These are phyloP conservation scores for Leptobrachium leishanense DNA, from an alignment of 2,113 vertebrate species.

Conservation along the genomic window DNA sequence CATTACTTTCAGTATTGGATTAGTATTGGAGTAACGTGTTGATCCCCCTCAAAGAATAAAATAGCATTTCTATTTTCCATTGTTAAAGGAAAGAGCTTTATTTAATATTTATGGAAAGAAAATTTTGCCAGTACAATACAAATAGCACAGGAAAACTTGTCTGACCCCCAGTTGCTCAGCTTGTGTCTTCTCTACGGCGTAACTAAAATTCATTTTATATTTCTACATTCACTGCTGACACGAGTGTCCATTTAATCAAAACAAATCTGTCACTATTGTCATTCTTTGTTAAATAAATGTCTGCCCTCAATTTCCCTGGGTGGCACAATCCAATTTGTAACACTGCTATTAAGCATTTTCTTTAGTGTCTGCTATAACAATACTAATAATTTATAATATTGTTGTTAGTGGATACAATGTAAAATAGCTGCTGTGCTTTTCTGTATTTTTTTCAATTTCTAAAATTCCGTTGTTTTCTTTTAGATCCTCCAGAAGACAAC, in stretches of 20 bases:
- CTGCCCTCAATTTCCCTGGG: not conserved
- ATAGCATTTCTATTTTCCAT: no score
- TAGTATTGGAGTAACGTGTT: no score
- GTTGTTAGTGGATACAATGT: not conserved
- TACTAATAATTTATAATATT: not conserved
- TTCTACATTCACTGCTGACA: not conserved
- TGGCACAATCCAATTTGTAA: not conserved
- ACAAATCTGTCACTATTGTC: not conserved
- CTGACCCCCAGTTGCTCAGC: not conserved
- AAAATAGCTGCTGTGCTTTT: not conserved
- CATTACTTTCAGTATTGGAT: no score
- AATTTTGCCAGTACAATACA: no score
- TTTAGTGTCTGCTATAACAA: not conserved
- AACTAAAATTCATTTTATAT: not conserved
- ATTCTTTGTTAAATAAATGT: conserved; percentile 1
- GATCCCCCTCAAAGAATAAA: no score
- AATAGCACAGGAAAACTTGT: not conserved
- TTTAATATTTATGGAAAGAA: no score
- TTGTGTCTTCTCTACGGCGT: not conserved
- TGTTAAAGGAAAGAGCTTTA: no score
- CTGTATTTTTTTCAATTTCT: not conserved
- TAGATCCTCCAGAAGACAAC: conserved; percentile 91
- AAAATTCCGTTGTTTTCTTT: conserved; percentile 27
- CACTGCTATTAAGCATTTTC: not conserved
- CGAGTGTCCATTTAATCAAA: not conserved